phyloP scores from a whole-genome alignment of 2,113 vertebrate species.

The Embiotoca jacksoni region DNA sequence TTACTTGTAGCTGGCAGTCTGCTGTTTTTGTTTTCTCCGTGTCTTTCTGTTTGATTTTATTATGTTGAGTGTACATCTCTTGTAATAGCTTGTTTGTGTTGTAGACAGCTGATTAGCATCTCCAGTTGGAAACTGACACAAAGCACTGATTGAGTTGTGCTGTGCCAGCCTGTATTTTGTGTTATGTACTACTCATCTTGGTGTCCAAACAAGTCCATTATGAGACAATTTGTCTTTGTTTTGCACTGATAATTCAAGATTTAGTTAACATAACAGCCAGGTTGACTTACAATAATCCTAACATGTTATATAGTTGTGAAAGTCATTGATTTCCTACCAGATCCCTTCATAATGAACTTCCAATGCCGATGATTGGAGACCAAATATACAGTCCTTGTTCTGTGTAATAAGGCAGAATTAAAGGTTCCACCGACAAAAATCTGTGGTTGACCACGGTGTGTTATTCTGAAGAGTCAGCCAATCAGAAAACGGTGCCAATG shows the following conservation, averaged over 20 bases:
- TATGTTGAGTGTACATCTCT: not conserved
- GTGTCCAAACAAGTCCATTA: not conserved
- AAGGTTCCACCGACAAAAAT: no score
- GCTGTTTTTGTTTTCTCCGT: constrained; percentile 48
- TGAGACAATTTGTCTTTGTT: not conserved
- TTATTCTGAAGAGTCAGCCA: no score
- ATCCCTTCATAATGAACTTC: not conserved
- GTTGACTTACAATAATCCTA: not conserved
- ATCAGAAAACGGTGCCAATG: no score
- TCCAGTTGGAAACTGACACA: constrained; percentile 26
- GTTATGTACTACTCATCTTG: not conserved
- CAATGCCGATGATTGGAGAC: no score
- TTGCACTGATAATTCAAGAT: not conserved
- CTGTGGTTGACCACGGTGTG: no score
- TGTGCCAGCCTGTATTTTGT: not conserved
- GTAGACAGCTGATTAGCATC: constrained; percentile 23
- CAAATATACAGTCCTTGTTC: not conserved
- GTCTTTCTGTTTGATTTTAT: constrained; percentile 32
- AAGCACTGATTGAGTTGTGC: constrained; percentile 22
- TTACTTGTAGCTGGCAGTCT: constrained; percentile 14
- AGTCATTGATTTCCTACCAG: not conserved
- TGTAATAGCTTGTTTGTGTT: constrained; percentile 42
- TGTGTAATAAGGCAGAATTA: not conserved
- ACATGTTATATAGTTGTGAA: not conserved
- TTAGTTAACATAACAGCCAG: not conserved